phyloP scores from a whole-genome alignment of 2,797 vertebrate genomes.

The Cuniculus paca region DNA sequence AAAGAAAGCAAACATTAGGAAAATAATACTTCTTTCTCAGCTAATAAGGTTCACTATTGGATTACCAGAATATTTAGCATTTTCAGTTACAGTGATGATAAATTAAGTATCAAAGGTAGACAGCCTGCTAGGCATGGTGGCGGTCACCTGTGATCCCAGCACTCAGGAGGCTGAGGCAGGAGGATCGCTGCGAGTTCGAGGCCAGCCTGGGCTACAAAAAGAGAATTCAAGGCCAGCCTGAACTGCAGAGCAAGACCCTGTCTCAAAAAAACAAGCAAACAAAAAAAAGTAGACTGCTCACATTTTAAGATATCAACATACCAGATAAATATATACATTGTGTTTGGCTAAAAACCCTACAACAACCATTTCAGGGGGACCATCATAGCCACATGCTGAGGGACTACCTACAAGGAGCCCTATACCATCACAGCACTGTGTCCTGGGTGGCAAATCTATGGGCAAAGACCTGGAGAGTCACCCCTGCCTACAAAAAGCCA shows the following conservation, averaged over 20 bases:
- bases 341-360: background rate
- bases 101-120: slow-evolving; percentile 15
- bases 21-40: slow-evolving; percentile 34
- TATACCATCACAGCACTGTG: background rate
- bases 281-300: background rate
- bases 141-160: no score
- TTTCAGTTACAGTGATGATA: slow-evolving; percentile 25
- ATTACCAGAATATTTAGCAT: background rate
- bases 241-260: background rate
- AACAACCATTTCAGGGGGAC: background rate
- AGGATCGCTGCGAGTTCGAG: background rate
- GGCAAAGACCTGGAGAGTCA: background rate
- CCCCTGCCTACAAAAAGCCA: slow-evolving; percentile 10
- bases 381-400: background rate
- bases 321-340: background rate
- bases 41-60: background rate
- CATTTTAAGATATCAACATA: slow-evolving; percentile 5
- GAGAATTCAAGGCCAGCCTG: background rate
- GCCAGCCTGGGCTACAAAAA: background rate
- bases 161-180: background rate
- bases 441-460: background rate
- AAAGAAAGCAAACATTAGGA: slow-evolving; percentile 51
- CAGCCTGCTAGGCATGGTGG: no score
- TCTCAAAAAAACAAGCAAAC: background rate
- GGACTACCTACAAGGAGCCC: background rate